These are phyloP conservation scores for Polyodon spathula DNA, from an alignment of 2,113 vertebrate species.

Conservation along the genomic window DNA sequence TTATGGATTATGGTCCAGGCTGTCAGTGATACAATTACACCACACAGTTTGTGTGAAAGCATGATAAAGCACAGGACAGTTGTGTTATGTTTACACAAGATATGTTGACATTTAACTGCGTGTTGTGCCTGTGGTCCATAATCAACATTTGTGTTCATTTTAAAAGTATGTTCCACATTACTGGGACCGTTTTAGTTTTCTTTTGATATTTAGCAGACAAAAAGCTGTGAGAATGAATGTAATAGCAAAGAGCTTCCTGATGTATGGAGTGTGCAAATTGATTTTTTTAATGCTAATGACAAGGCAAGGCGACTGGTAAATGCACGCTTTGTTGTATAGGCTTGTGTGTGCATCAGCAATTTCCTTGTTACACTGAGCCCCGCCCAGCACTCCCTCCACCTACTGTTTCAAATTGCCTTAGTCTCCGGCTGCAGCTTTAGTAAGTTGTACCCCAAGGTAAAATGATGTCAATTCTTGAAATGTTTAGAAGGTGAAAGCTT, in stretches of 20 bases:
- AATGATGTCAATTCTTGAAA: neutral
- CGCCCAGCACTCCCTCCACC: neutral
- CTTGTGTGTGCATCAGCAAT: neutral
- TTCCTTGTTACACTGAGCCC: neutral
- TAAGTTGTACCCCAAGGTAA: neutral
- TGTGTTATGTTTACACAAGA: too few relatives aligned
- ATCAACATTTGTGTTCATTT: too few relatives aligned
- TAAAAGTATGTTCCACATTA: too few relatives aligned
- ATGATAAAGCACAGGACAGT: too few relatives aligned
- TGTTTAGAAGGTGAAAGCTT: neutral
- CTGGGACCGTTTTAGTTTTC: too few relatives aligned
- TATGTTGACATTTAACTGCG: too few relatives aligned
- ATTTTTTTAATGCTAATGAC: neutral
- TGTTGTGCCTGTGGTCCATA: too few relatives aligned
- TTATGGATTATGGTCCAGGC: too few relatives aligned
- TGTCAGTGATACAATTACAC: too few relatives aligned
- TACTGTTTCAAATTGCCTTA: conserved; percentile 3
- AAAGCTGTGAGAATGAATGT: too few relatives aligned
- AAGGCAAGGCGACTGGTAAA: neutral
- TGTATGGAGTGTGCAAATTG: conserved; percentile 1
- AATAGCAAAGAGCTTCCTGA: neutral
- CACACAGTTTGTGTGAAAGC: too few relatives aligned
- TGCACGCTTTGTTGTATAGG: neutral
- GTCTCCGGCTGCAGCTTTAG: neutral
- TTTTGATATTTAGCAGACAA: too few relatives aligned